These are phyloP conservation scores for Nymphalis urticae DNA, from an alignment of 2,888 invertebrate species.

Conservation along the genomic window DNA sequence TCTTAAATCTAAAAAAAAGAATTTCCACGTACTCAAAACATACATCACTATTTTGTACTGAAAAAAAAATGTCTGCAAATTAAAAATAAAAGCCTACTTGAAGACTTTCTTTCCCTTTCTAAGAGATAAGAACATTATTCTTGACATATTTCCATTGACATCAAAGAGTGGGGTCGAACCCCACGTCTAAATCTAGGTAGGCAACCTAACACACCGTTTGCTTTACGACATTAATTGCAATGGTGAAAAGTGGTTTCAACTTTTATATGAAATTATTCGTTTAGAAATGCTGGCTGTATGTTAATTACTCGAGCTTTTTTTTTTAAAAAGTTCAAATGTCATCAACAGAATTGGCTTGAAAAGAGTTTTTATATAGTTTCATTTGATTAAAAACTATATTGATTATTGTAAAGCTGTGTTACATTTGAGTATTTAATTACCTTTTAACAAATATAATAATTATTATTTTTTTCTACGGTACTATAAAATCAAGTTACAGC, in stretches of 20 bases:
- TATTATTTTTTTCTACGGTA: no score
- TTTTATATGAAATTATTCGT: no score
- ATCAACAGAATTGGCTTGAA: no score
- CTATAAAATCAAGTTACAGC: no score
- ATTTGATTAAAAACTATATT: no score
- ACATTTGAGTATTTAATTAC: no score
- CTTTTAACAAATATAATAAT: no score
- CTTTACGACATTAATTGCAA: constrained; percentile 3
- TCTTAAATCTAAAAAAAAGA: neutral
- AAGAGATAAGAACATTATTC: constrained; percentile 15
- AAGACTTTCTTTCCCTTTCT: constrained; percentile 6
- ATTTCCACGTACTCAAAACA: neutral
- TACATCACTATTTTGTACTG: neutral
- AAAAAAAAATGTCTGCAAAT: constrained; percentile 3
- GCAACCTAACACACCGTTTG: neutral
- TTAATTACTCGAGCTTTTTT: no score
- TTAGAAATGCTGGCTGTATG: no score
- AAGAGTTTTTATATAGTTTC: no score
- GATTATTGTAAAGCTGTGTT: no score
- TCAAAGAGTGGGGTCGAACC: constrained; percentile 17
- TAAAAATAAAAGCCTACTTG: constrained; percentile 12
- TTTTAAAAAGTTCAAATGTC: no score
- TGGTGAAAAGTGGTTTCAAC: neutral
- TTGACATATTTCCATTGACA: constrained; percentile 21
- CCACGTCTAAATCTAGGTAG: constrained; percentile 4